Conservation (phyloP, 2,113 vertebrate species). For the Nycticebus coucang region DNA sequence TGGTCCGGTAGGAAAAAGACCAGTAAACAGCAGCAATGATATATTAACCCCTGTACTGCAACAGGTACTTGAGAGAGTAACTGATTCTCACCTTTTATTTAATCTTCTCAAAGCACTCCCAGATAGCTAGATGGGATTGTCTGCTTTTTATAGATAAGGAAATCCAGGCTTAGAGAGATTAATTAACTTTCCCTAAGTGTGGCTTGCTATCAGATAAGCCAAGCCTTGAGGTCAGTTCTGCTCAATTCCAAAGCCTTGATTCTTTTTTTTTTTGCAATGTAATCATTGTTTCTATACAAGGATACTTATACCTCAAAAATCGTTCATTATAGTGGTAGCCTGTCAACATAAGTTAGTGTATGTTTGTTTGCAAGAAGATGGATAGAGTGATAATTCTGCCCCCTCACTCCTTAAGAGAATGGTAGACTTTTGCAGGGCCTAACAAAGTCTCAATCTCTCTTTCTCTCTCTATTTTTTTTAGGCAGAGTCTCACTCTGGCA, state of each 20-base stretch:
- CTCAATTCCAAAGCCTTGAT: background rate
- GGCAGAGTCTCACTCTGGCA: no score
- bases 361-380: background rate
- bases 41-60: background rate
- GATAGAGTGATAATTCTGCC: background rate
- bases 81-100: background rate
- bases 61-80: background rate
- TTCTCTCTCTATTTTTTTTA: no score
- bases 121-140: background rate
- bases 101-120: background rate
- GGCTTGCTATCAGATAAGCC: background rate
- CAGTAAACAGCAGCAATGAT: background rate
- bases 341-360: background rate
- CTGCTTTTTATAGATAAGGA: background rate
- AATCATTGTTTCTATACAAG: background rate
- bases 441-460: background rate
- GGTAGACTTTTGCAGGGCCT: background rate
- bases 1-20: background rate
- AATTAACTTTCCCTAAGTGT: background rate
- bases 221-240: background rate
- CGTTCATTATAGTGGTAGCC: background rate
- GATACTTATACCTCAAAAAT: background rate
- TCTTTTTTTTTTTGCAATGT: background rate
- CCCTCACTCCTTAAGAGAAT: background rate
- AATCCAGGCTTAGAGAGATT: background rate